Evolutionary conservation across 2,113 vertebrate genomes (phyloP), one percentile per base, ranked within the genome.

Genomic region (Tor tambroides): DNA sequence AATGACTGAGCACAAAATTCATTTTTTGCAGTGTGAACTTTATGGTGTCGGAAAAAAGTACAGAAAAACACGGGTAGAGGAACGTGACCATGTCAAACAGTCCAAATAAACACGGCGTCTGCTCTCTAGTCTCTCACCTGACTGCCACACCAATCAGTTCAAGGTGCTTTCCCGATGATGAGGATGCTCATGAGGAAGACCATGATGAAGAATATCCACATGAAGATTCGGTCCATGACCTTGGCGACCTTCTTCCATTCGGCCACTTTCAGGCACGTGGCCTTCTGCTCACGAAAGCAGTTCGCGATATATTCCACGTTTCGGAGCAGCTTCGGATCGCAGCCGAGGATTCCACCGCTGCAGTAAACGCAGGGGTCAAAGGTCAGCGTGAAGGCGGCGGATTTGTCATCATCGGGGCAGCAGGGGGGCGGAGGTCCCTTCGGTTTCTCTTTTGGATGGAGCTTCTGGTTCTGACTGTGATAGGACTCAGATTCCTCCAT

Each of bases 171-270:
- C 46, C 96, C 97, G 41, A 98, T 96, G 87, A 99, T 95, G 85
- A 99, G 93, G 87, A 98, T 92, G 0, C 98, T 99, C 98, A 99
- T 99, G 71, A 99, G 96, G 89, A 99, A 97, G 87, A 99, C 98
- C 98, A 99, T 99, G 17, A 96, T 92, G 89, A 99, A 99, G 91
- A 99, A 99, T 89, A 99, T 94, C 98, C 98, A 99, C 98, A 99
- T 99, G 92, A 99, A 99, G 93, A 99, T 98, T 7, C 98, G 94
- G 88, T 99, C 98, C 96, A 99, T 98, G 91, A 99, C 98, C 92
- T 98, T 99, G 11, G 98, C 98, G 0, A 99, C 96, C 91, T 98
- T 99, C 90, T 99, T 99, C 98, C 98, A 99, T 21, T 99, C 98
- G 0, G 96, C 96, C 26, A 96, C 97, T 92, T 97, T 99, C 86